Evolutionary conservation across 2,113 vertebrate genomes (phyloP).

Genomic region (Carassius auratus): DNA sequence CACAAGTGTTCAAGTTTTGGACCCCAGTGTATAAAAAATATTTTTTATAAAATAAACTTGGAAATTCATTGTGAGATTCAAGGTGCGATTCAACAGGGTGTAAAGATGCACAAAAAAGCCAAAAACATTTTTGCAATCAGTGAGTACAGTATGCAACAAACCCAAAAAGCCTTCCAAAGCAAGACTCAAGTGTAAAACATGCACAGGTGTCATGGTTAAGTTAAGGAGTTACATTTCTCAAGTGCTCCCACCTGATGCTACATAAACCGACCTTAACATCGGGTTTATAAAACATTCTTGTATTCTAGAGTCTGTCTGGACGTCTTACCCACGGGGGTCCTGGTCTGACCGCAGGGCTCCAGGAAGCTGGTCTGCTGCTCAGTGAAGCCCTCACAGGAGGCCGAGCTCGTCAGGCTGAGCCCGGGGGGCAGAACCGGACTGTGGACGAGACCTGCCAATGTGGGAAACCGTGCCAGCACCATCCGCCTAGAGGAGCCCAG

Average conservation of each 20-base stretch:
- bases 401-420: conserved; percentile 77
- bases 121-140: not conserved
- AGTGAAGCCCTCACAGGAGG: conserved; percentile 79
- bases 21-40: not conserved
- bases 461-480: conserved; percentile 81
- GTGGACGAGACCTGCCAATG: conserved; percentile 78
- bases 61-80: not conserved
- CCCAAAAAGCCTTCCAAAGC: not conserved
- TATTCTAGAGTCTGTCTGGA: not conserved
- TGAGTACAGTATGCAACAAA: not conserved
- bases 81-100: not conserved
- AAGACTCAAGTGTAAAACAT: conserved; percentile 4
- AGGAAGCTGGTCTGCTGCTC: conserved; percentile 83
- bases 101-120: not conserved
- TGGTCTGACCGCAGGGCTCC: conserved; percentile 74
- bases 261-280: not conserved
- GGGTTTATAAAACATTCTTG: not conserved
- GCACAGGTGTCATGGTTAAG: not conserved
- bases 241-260: not conserved
- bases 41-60: not conserved
- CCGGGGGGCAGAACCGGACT: conserved; percentile 75
- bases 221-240: not conserved
- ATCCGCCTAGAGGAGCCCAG: conserved; percentile 76
- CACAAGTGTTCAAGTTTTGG: no score
- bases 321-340: conserved; percentile 79